These are phyloP conservation scores for Luffia ferchaultella DNA, from an alignment of 2,888 invertebrate species.

Conservation along the genomic window DNA sequence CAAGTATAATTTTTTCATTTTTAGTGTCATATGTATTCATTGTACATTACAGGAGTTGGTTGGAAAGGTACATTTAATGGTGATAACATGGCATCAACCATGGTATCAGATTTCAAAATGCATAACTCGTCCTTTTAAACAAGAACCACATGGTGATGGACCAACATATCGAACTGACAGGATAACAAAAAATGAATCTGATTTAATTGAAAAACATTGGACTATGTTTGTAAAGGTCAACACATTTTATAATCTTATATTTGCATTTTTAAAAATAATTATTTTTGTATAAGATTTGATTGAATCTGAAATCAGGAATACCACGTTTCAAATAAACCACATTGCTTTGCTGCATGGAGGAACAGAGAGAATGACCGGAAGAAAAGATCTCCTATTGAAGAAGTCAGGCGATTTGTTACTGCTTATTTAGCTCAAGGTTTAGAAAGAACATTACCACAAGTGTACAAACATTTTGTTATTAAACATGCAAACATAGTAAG, in stretches of 20 bases:
- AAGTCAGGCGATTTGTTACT: slow-evolving; percentile 31
- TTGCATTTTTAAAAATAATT: background rate
- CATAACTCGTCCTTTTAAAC: slow-evolving; percentile 25
- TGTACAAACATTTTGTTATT: slow-evolving; percentile 31
- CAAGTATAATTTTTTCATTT: no score
- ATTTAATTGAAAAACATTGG: slow-evolving; percentile 37
- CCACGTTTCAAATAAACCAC: slow-evolving; percentile 35
- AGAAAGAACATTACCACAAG: slow-evolving; percentile 36
- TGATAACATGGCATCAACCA: slow-evolving; percentile 39
- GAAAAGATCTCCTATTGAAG: slow-evolving; percentile 27
- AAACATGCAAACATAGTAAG: slow-evolving; percentile 24
- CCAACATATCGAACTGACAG: slow-evolving; percentile 26
- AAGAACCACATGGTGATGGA: slow-evolving; percentile 13
- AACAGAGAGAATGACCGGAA: slow-evolving; percentile 25
- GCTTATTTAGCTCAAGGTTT: slow-evolving; percentile 39
- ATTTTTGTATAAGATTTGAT: slow-evolving; percentile 2
- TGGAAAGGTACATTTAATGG: background rate
- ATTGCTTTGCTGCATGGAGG: slow-evolving; percentile 38
- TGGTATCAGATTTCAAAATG: slow-evolving; percentile 39
- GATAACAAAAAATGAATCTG: slow-evolving; percentile 33
- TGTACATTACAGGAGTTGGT: background rate
- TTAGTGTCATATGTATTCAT: background rate
- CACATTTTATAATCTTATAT: slow-evolving; percentile 5
- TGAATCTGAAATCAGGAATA: slow-evolving; percentile 28
- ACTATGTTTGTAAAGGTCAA: slow-evolving; percentile 32